Evolutionary conservation across 30 jellyfish, hydroid and myxozoan genomes (phyloP).

Genomic region (Rhopilema esculentum): DNA sequence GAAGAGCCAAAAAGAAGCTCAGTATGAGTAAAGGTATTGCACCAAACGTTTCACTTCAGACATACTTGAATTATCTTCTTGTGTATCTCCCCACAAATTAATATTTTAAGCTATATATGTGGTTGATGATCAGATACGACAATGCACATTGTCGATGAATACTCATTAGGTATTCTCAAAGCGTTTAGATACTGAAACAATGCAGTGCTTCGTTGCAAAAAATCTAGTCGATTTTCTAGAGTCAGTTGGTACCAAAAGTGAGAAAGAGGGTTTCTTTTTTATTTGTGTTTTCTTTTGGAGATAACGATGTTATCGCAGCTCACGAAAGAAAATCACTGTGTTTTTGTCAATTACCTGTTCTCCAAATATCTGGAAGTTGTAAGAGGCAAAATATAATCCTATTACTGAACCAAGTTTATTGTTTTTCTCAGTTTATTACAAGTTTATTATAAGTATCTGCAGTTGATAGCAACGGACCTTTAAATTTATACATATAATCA

Average conservation of each 20-base stretch:
- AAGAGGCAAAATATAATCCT: no score
- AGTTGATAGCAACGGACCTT: no score
- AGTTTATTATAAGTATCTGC: no score
- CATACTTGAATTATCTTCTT: not conserved
- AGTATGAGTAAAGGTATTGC: constrained; percentile 69
- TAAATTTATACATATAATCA: no score
- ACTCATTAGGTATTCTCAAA: not conserved
- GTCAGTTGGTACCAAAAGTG: not conserved
- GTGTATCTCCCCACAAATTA: not conserved
- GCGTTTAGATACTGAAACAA: not conserved
- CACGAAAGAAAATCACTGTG: not conserved
- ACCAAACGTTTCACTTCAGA: not conserved
- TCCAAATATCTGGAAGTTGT: no score
- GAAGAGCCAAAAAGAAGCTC: constrained; percentile 84
- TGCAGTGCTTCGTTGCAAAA: not conserved
- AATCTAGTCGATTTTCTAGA: not conserved
- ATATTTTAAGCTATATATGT: not conserved
- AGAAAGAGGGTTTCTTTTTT: no score
- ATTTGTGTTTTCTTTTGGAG: no score
- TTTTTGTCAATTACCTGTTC: no score
- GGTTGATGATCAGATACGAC: no score
- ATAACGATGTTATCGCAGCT: not conserved
- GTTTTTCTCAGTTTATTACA: no score
- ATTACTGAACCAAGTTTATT: no score
- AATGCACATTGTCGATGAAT: not conserved